These are phyloP conservation scores for Drosophila aff. DNA, from an alignment of 1,140 invertebrate species.

Conservation along the genomic window DNA sequence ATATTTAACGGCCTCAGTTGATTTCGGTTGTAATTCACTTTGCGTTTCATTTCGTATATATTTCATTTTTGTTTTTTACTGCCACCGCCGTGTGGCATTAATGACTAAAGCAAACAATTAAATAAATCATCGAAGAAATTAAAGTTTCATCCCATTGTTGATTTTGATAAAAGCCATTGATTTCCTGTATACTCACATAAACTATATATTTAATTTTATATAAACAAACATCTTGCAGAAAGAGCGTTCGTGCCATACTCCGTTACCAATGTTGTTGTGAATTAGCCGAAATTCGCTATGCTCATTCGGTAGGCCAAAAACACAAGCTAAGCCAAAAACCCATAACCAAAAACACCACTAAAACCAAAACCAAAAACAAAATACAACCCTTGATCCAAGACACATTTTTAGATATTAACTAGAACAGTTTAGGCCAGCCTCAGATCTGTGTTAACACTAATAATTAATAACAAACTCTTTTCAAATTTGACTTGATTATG, in stretches of 20 bases:
- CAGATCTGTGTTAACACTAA: conserved; percentile 22
- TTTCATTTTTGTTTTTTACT: conserved; percentile 28
- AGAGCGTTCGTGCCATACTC: conserved; percentile 85
- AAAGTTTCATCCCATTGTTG: conserved; percentile 34
- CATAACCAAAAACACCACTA: conserved; percentile 30
- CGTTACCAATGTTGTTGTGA: conserved; percentile 86
- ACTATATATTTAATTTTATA: conserved; percentile 79
- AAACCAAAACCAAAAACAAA: conserved; percentile 6
- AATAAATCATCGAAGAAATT: conserved; percentile 46
- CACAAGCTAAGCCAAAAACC: conserved; percentile 69
- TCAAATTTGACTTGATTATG: conserved; percentile 33
- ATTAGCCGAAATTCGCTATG: conserved; percentile 85
- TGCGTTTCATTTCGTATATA: conserved; percentile 13
- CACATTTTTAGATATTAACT: conserved; percentile 37
- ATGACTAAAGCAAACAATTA: conserved; percentile 43
- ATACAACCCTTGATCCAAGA: conserved; percentile 28
- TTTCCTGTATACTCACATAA: conserved; percentile 67
- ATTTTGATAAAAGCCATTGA: conserved; percentile 44
- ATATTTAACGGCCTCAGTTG: conserved; percentile 44
- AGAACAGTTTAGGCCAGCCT: conserved; percentile 49
- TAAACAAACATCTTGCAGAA: conserved; percentile 85
- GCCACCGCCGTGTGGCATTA: conserved; percentile 35
- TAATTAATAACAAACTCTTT: conserved; percentile 8
- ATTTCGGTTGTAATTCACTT: conserved; percentile 40
- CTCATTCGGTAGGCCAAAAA: conserved; percentile 85